Base-by-base conservation (phyloP, 1,140 invertebrate species). In the Zaprionus ghesquierei region DNA sequence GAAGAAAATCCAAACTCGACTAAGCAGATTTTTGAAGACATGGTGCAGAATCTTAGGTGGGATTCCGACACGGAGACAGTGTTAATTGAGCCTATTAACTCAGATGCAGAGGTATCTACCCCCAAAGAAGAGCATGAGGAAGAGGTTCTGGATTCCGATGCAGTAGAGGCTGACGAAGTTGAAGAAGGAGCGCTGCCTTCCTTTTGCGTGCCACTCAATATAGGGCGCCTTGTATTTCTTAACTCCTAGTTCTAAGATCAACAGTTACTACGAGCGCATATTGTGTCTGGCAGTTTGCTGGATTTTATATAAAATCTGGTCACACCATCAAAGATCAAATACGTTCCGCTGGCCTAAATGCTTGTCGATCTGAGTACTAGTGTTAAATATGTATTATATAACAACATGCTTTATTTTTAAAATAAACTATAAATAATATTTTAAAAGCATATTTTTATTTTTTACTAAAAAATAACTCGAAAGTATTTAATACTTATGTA, bases 161-260 rank as follows among this genome's bases (percentile, higher is more conserved):
- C 20, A 8, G n/a, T 13, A 27, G 22, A 46, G 35, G 23, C n/a
- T 20, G 12, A 15, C 0, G 20, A 20, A 8, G 23, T 18, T 9
- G 33, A 4, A n/a, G 35, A 46, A 1, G 51, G 54, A 5, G 62
- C 46, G 12, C 51, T 65, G 22, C 61, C 61, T 13, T 54, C 61
- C 15, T 29, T 54, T 13, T 63, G 61, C 50, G 41, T 20, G 0
- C 18, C 18, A 18, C 15, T 46, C 9, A 46, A 46, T 3, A 22
- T 4, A 46, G 12, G 9, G 18, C 41, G 18, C 15, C 2, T 5
- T 46, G 3, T 8, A 22, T 8, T 10, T 12, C 18, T 12, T 46
- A 20, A 46, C 4, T 4, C 18, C 9, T 46, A 20, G 35, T 41
- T 15, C 35, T 41, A 5, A 41, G 35, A 15, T 15, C 35, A 41